Base-by-base conservation (phyloP, 1,140 invertebrate species). In the Caenorhabditis latens region DNA sequence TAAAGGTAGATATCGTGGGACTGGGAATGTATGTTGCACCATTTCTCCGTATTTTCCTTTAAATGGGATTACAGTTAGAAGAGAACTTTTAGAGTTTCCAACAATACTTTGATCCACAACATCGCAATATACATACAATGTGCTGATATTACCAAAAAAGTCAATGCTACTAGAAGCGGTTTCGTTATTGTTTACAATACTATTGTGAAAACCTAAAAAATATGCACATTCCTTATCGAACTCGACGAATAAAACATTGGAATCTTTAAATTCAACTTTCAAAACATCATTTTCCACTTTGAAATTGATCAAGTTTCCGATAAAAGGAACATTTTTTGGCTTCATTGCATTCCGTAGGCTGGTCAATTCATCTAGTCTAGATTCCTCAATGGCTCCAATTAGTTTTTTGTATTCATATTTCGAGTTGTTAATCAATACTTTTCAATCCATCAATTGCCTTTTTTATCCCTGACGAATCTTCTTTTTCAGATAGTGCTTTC, bases 71-170 rank as follows among this genome's bases (percentile, higher is more conserved):
- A 58, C 55, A 19, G 55, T 58, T 58, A 58, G 19, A 58, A 58
- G 55, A n/a, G 13, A 16, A 58, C 55, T 58, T n/a, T 58, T 58
- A n/a, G 13, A 58, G 19, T 58, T 58, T 19, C 55, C 55, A 19
- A 58, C 55, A 58, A 58, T 58, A 6, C 3, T 16, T 58, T 58
- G 55, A 58, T 58, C 55, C 1, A 58, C 55, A 58, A 58, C 19
- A 58, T 58, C 55, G 19, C 55, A 58, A 58, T 58, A 58, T n/a
- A 58, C 55, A n/a, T 58, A 58, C 19, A 58, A 58, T 6, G 55
- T 58, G 4, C 13, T 58, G 19, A 58, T 58, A 58, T 58, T 58
- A 16, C 55, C 55, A 32, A 58, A 58, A 58, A 58, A 58, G 55
- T 58, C 55, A 16, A 58, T 58, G 9, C 14, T 58, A 58, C 55